Percentiles rank a stretch among this genome's conserved stretches.
These are phyloP conservation scores for Synodontis membranacea DNA, from an alignment of 2,113 vertebrate species.

Conservation along the genomic window DNA sequence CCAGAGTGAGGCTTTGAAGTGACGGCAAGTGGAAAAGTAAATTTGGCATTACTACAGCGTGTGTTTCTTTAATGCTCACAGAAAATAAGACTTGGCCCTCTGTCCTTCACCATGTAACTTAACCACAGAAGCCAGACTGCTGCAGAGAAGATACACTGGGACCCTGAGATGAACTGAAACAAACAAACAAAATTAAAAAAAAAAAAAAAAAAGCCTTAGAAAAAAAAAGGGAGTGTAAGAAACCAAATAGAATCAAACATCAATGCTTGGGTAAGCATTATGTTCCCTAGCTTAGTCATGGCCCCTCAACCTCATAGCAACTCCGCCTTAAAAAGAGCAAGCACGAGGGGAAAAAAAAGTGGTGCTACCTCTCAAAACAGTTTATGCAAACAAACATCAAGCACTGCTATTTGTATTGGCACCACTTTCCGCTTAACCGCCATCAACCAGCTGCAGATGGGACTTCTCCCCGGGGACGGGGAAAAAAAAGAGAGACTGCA, in stretches of 20 bases:
- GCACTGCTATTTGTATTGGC: constrained; percentile 94
- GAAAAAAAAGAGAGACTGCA: constrained; percentile 4
- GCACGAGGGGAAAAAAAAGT: constrained; percentile 39
- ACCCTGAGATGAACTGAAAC: constrained; percentile 44
- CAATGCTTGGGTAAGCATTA: constrained; percentile 20
- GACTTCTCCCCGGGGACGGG: constrained; percentile 55
- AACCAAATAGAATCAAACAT: constrained; percentile 39
- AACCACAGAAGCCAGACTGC: constrained; percentile 48
- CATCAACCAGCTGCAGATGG: constrained; percentile 93
- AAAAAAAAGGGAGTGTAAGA: neutral
- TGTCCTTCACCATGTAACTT: constrained; percentile 51
- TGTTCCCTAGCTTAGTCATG: constrained; percentile 20
- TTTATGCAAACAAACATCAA: constrained; percentile 98
- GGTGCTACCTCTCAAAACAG: constrained; percentile 96
- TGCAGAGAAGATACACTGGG: constrained; percentile 20
- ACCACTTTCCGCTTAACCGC: constrained; percentile 86
- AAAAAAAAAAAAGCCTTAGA: neutral
- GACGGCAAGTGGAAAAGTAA: constrained; percentile 65
- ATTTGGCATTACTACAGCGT: constrained; percentile 48
- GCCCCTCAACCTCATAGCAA: constrained; percentile 27
- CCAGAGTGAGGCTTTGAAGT: constrained; percentile 65
- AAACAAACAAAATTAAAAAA: neutral
- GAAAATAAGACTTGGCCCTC: constrained; percentile 48
- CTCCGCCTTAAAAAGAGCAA: constrained; percentile 74
- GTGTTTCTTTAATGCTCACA: constrained; percentile 50